Evolutionary conservation across 2,888 invertebrate genomes (phyloP).

Genomic region (Druceiella hillmani): DNA sequence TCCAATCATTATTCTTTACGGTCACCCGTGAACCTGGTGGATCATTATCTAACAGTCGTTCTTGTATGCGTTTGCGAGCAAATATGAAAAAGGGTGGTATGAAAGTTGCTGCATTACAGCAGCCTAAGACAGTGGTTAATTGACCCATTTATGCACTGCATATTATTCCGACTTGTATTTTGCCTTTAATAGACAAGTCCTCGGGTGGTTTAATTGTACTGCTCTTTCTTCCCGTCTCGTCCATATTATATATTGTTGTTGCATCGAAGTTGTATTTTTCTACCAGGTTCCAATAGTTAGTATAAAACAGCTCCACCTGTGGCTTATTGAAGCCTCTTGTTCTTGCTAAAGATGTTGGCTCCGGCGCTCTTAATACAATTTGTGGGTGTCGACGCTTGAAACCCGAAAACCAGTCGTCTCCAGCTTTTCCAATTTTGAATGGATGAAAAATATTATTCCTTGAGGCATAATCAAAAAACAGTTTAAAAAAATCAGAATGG

Average conservation of each 20-base stretch:
- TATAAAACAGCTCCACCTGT: no score
- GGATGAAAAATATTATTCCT: no score
- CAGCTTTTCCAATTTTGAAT: no score
- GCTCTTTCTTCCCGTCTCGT: conserved; percentile 17
- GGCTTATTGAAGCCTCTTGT: no score
- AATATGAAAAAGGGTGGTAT: conserved; percentile 29
- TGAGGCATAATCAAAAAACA: no score
- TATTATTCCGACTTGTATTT: conserved; percentile 26
- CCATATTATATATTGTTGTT: conserved; percentile 15
- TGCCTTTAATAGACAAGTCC: conserved; percentile 19
- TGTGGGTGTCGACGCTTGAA: no score
- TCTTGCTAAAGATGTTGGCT: no score
- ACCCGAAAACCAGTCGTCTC: no score
- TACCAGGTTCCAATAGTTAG: conserved; percentile 9
- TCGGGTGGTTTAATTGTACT: conserved; percentile 18
- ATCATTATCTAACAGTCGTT: conserved; percentile 21
- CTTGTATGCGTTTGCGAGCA: conserved; percentile 26
- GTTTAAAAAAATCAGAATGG: no score
- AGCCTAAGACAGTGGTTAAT: conserved; percentile 20
- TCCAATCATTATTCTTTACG: conserved; percentile 23
- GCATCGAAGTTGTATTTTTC: conserved; percentile 13
- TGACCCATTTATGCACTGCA: conserved; percentile 21
- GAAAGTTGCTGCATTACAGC: conserved; percentile 22
- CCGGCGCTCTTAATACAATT: no score
- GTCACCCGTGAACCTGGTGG: conserved; percentile 23